Evolutionary conservation across 2,888 invertebrate genomes (phyloP), one percentile per base, ranked within the genome.

Genomic region (Epicampocera succincta): DNA sequence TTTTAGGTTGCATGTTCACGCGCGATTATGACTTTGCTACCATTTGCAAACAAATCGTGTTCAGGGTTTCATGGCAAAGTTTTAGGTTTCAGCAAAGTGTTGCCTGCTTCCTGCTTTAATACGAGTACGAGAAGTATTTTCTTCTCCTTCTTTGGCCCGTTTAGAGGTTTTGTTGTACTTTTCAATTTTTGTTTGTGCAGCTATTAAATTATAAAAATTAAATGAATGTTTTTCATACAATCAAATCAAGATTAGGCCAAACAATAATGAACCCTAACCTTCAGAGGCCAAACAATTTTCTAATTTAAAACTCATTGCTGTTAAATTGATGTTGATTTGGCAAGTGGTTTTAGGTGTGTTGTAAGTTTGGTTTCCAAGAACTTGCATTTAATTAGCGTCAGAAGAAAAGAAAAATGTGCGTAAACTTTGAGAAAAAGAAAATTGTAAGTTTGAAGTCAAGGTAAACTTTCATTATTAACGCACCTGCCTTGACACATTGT

Each of bases 1-100:
- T 76, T 81, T 75, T 56, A 56, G 63, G 56, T 81, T 81, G 81
- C 81, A 81, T 81, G 81, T 81, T 81, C 81, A 81, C 81, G 81
- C 81, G 81, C 77, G 68, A 81, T 81, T 81, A 81, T 81, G 81
- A 81, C 63, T 81, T 65, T 25, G 81, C 81, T 73, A 77, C 81
- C 77, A 77, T 77, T 81, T 81, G 63, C 74, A 8, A 69, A 44
- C 60, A 54, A 72, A 66, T 81, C 81, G 73, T 81, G 81, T 74
- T 80, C 48, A 50, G 15, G 33, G 66, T 72, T 63, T 58, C 48
- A 40, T 75, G 33, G 75, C 81, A 81, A 73, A 65, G 81, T 81
- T 81, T 81, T 44, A 81, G 77, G 65, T 81, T 81, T 77, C 77
- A 73, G 63, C 75, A 63, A 52, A 69, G 21, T n/a, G n/a, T 15